phyloP scores from a whole-genome alignment of 2,797 vertebrate species.

The Toxotes lorentzi region DNA sequence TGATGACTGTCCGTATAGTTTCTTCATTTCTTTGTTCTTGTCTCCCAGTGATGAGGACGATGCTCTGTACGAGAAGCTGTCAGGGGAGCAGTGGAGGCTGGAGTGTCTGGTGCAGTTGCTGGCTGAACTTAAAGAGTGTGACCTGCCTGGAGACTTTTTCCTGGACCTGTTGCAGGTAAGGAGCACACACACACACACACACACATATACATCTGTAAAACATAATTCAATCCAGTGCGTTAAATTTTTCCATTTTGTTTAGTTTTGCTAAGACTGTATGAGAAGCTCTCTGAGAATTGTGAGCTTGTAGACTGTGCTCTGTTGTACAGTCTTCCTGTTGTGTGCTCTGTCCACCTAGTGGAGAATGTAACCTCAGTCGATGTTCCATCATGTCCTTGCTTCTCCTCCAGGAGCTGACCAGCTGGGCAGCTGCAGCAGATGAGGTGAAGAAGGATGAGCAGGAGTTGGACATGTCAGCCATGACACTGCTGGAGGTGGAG shows the following conservation, averaged over 20 bases:
- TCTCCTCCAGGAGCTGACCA: slow-evolving; percentile 87
- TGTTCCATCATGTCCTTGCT: background rate
- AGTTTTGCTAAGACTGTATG: background rate
- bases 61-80: slow-evolving; percentile 90
- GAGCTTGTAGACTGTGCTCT: background rate
- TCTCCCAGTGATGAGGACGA: slow-evolving; percentile 90
- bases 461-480: slow-evolving; percentile 52
- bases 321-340: background rate
- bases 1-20: background rate
- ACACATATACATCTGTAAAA: background rate
- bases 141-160: slow-evolving; percentile 94
- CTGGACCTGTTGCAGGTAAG: slow-evolving; percentile 90
- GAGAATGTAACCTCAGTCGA: background rate
- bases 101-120: slow-evolving; percentile 90
- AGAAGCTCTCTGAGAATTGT: background rate
- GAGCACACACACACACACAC: background rate
- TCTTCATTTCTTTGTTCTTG: background rate
- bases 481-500: slow-evolving; percentile 88
- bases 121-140: slow-evolving; percentile 86
- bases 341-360: background rate
- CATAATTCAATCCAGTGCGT: background rate
- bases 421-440: slow-evolving; percentile 76
- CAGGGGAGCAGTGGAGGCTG: slow-evolving; percentile 89
- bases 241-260: background rate
- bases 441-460: slow-evolving; percentile 59